Conservation (phyloP, 2,888 invertebrate species). For the Lasioglossum marginatum region DNA sequence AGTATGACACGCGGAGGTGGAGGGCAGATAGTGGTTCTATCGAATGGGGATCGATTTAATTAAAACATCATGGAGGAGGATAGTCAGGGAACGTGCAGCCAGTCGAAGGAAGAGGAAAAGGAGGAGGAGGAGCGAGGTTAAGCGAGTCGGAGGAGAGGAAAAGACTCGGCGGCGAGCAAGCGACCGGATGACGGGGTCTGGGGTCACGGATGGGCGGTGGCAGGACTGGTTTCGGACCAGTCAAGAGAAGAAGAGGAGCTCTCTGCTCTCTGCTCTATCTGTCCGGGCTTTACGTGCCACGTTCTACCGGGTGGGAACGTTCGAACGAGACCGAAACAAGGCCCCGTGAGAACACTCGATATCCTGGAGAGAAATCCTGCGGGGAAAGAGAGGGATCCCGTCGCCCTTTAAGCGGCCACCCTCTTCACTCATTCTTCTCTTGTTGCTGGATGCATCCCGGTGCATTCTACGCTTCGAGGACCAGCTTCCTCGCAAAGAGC, state of each 20-base stretch:
- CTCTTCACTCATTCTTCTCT: neutral
- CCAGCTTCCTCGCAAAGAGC: neutral
- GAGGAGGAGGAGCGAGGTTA: constrained; percentile 62
- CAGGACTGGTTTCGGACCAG: constrained; percentile 82
- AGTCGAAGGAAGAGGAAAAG: constrained; percentile 52
- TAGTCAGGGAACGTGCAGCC: constrained; percentile 21
- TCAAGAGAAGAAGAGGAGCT: constrained; percentile 75
- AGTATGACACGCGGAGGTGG: neutral
- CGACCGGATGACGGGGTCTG: constrained; percentile 83
- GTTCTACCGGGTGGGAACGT: constrained; percentile 75
- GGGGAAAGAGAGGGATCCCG: constrained; percentile 1
- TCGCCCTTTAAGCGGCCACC: constrained; percentile 14
- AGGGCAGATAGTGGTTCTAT: constrained; percentile 21
- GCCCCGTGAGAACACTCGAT: constrained; percentile 45
- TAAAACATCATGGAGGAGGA: constrained; percentile 63
- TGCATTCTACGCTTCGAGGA: neutral
- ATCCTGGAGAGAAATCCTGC: constrained; percentile 13
- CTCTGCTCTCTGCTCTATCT: constrained; percentile 77
- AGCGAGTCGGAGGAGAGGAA: constrained; percentile 58
- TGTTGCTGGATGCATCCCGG: neutral
- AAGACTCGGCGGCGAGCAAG: constrained; percentile 64
- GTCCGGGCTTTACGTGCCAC: constrained; percentile 73
- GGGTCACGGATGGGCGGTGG: constrained; percentile 83
- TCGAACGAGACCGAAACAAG: constrained; percentile 43
- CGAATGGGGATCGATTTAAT: constrained; percentile 60